Conservation (phyloP, 2,888 invertebrate genomes). For the Scaptomyza tumidula region DNA sequence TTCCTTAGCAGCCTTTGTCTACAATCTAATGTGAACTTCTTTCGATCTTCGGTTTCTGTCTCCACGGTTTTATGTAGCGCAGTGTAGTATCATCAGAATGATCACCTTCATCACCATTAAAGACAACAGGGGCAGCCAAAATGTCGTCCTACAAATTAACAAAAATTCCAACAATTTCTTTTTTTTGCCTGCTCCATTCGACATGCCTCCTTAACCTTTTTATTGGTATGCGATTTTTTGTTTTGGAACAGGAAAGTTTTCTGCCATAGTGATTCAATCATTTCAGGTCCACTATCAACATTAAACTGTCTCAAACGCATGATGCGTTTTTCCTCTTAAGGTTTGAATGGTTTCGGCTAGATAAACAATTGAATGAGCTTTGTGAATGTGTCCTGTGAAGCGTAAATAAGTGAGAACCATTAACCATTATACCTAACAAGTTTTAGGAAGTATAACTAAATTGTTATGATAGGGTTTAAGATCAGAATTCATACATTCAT, state of each 20-base stretch:
- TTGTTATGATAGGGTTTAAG: no score
- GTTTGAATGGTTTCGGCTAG: conserved; percentile 17
- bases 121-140: conserved; percentile 74
- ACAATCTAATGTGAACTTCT: conserved; percentile 11
- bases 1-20: neutral
- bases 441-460: no score
- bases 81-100: conserved; percentile 17
- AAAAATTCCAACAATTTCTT: conserved; percentile 73
- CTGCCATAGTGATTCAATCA: conserved; percentile 69
- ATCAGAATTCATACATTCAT: no score
- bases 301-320: conserved; percentile 23
- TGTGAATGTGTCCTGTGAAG: no score
- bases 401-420: no score
- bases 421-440: no score
- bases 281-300: conserved; percentile 64
- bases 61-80: conserved; percentile 6
- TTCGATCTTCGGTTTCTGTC: conserved; percentile 1
- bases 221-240: conserved; percentile 6
- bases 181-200: conserved; percentile 39
- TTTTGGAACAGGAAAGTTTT: conserved; percentile 31
- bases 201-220: conserved; percentile 57
- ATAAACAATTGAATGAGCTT: conserved; percentile 10
- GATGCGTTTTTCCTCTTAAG: neutral
- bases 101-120: conserved; percentile 47
- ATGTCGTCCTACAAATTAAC: conserved; percentile 78